Evolutionary conservation across 2,888 invertebrate genomes (phyloP), one percentile per base, ranked within the genome.

Genomic region (Cephus sareptanus): DNA sequence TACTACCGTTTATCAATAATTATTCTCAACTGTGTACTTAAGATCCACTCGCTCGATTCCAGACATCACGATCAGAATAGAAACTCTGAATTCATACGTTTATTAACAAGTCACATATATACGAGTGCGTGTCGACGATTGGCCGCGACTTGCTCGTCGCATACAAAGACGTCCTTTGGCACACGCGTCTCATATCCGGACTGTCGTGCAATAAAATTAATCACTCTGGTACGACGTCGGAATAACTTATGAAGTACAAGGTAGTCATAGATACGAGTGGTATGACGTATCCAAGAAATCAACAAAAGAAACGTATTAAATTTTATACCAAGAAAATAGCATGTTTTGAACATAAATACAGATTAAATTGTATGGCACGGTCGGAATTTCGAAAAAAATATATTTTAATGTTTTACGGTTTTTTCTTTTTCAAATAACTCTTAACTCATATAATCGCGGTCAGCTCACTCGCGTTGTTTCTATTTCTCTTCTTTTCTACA

Each of bases 141-240:
- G 23, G 56, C 15, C 15, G 23, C 23, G 56, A 56, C 23, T 56
- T 56, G 56, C 9, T 56, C 56, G 56, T 23, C 9, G 56, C 56
- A 56, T 56, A 56, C 56, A 56, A 56, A 56, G 56, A 56, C 56
- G 56, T 56, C 23, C 23, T 56, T 56, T 56, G 71, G 71, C 34
- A 71, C 71, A 71, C 71, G 71, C 71, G 12, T 71, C 71, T 88
- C 88, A 87, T 88, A 88, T 89, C 88, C 88, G 87, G 88, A 86
- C 87, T 85, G 87, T 83, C 87, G 87, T 81, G 84, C 88, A 88
- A 89, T 89, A 88, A 89, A 89, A 89, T 89, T 89, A 89, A 89
- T 89, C 87, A 88, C 84, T 87, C 84, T 82, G 85, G 85, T 85
- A 87, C 86, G 89, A 86, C 83, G 86, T 80, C 83, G 87, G 87